Conservation (phyloP, 1,140 invertebrate genomes). For the Pogonus chalceus region DNA sequence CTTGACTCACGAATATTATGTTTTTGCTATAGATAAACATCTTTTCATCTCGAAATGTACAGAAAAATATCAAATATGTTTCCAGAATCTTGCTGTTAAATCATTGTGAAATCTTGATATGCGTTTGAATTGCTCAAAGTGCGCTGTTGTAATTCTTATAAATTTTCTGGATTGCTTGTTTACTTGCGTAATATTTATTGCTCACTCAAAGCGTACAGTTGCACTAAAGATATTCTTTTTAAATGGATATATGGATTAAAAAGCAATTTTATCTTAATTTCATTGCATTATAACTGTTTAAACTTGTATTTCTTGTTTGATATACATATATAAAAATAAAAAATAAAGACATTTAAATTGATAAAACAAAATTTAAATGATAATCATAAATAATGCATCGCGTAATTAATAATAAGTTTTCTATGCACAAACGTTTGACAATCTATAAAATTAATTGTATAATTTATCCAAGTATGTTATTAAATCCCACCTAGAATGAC, state of each 20-base stretch:
- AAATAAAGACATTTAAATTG: no score
- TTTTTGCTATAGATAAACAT: constrained; percentile 2
- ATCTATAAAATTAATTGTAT: not conserved
- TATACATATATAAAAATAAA: no score
- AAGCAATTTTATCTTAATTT: not conserved
- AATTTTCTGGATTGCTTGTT: not conserved
- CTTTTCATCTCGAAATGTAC: not conserved
- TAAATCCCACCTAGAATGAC: not conserved
- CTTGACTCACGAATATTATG: constrained; percentile 5
- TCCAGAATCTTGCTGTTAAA: not conserved
- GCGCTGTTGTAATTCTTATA: not conserved
- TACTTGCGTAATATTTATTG: not conserved
- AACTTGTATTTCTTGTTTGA: no score
- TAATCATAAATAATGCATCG: not conserved
- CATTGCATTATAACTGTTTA: no score
- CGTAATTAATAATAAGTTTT: not conserved
- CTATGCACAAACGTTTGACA: not conserved
- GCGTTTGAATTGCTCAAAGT: not conserved
- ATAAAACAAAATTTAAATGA: no score
- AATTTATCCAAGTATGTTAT: not conserved
- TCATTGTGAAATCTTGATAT: not conserved
- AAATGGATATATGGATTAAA: not conserved
- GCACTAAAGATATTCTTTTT: no score
- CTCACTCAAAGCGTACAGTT: no score
- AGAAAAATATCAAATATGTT: not conserved